These are phyloP conservation scores for Equus przewalskii DNA, from an alignment of 2,113 vertebrate species.

Conservation along the genomic window DNA sequence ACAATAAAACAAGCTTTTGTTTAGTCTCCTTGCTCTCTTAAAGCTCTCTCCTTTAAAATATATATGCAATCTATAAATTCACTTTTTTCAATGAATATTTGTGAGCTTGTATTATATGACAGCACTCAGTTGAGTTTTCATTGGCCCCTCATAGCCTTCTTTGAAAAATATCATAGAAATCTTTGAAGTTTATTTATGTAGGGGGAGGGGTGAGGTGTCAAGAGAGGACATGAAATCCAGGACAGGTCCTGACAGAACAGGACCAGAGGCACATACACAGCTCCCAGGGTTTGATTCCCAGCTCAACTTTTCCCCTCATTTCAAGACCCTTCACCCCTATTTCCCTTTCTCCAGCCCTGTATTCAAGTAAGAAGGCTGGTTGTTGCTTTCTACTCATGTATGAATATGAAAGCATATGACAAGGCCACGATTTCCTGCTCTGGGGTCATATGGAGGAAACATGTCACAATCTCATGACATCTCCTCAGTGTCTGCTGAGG, in stretches of 20 bases:
- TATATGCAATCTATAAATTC: neutral
- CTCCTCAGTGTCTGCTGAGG: neutral
- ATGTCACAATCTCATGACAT: neutral
- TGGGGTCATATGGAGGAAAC: neutral
- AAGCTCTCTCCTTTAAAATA: neutral
- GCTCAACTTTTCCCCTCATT: neutral
- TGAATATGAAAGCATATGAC: neutral
- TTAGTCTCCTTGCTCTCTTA: neutral
- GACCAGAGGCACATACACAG: neutral
- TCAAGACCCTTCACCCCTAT: neutral
- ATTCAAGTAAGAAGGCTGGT: neutral
- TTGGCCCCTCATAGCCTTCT: neutral
- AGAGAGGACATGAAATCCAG: neutral
- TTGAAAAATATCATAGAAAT: neutral
- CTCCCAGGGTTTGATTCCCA: neutral
- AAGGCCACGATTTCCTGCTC: neutral
- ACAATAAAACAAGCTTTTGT: neutral
- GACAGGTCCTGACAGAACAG: neutral
- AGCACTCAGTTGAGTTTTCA: neutral
- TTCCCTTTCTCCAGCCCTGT: neutral
- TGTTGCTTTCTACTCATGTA: neutral
- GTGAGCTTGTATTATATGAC: neutral
- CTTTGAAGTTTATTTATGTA: neutral
- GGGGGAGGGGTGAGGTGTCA: fast-evolving
- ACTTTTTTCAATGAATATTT: neutral